These are phyloP conservation scores for Tichodroma muraria DNA, from an alignment of 2,113 vertebrate species.

Conservation along the genomic window DNA sequence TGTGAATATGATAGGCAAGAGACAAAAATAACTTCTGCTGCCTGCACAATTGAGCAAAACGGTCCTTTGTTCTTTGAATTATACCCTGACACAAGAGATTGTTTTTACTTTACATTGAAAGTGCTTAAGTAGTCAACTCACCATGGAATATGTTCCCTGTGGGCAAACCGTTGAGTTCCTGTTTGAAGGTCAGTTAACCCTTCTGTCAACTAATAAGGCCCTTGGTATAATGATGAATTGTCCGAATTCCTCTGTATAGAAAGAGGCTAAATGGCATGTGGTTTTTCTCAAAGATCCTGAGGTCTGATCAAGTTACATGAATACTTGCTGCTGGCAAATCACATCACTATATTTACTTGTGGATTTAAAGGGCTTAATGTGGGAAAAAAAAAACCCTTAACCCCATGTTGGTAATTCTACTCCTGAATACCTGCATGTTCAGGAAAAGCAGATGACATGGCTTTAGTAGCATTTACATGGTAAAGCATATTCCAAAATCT, in stretches of 20 bases:
- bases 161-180: conserved; percentile 35
- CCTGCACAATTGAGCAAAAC: conserved; percentile 57
- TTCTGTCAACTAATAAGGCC: conserved; percentile 40
- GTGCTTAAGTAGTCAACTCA: conserved; percentile 53
- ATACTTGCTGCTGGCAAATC: neutral
- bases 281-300: conserved; percentile 2
- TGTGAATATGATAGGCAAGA: conserved; percentile 22
- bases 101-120: conserved; percentile 59
- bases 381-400: neutral
- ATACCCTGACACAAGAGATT: conserved; percentile 51
- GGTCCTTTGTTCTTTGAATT: conserved; percentile 56
- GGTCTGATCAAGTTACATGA: conserved; percentile 30
- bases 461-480: neutral
- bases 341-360: neutral
- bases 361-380: neutral
- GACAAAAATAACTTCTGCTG: conserved; percentile 55
- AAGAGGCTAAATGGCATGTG: neutral
- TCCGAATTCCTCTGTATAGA: conserved; percentile 26
- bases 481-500: neutral
- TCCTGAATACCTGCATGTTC: neutral
- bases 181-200: conserved; percentile 63
- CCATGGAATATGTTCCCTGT: conserved; percentile 43
- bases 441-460: neutral
- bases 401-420: neutral
- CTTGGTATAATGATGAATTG: conserved; percentile 43